These are phyloP conservation scores for Rhynchopsitta pachyrhyncha DNA, from an alignment of 2,113 vertebrate species.

Conservation along the genomic window DNA sequence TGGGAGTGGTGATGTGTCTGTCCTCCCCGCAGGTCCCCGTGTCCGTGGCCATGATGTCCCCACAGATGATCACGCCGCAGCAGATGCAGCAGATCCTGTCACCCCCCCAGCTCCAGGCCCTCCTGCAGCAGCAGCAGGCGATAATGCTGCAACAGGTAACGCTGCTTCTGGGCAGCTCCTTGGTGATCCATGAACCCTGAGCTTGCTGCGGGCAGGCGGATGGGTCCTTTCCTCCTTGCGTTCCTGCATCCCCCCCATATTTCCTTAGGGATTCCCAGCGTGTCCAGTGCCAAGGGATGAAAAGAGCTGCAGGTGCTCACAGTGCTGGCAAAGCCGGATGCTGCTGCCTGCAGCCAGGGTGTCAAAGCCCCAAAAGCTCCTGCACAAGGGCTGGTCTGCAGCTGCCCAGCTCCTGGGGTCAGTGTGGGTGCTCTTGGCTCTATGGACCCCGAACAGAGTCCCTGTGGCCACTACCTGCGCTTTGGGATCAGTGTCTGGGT, in stretches of 20 bases:
- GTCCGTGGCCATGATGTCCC: constrained; percentile 99
- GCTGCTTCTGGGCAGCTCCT: not conserved
- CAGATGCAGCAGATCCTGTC: constrained; percentile 99
- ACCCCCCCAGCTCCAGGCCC: constrained; percentile 93
- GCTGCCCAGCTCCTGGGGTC: not conserved
- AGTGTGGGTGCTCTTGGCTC: not conserved
- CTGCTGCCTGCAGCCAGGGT: not conserved
- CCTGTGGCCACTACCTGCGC: accelerated
- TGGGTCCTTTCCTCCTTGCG: not conserved
- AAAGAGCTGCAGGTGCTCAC: not conserved
- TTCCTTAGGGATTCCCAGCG: not conserved
- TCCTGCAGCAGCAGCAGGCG: constrained; percentile 96
- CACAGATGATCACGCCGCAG: constrained; percentile 97
- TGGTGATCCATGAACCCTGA: not conserved
- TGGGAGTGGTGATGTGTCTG: not conserved
- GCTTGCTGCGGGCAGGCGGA: not conserved
- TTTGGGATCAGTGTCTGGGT: not conserved
- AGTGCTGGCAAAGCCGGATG: not conserved
- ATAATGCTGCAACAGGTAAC: constrained; percentile 98
- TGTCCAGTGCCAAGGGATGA: not conserved
- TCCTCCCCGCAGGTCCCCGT: constrained; percentile 84
- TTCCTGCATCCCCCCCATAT: accelerated
- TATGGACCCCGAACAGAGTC: accelerated
- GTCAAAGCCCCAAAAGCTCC: not conserved
- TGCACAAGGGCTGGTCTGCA: not conserved